These are phyloP conservation scores for Dichetophora obliterata DNA, from an alignment of 2,888 invertebrate genomes.

Conservation along the genomic window DNA sequence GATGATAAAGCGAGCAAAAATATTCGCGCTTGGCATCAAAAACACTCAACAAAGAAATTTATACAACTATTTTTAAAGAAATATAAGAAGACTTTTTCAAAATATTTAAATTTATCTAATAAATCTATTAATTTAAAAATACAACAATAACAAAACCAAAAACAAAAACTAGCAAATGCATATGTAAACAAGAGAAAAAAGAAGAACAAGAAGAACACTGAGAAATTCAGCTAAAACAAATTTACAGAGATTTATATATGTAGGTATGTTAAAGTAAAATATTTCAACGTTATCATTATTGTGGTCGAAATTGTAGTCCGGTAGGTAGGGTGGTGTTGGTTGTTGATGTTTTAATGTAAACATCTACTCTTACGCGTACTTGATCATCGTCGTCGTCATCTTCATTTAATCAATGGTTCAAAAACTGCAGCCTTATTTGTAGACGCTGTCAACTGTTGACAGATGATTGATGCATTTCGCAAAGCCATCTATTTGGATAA, in stretches of 20 bases:
- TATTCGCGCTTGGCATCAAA: not conserved
- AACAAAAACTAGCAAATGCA: conserved; percentile 23
- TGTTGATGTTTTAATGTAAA: too few relatives aligned
- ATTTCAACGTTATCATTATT: too few relatives aligned
- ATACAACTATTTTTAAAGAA: conserved; percentile 17
- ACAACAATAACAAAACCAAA: not conserved
- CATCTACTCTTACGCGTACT: too few relatives aligned
- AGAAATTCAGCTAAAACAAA: not conserved
- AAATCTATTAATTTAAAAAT: conserved; percentile 8
- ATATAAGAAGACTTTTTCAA: conserved; percentile 26
- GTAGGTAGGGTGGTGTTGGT: too few relatives aligned
- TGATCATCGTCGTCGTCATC: not conserved
- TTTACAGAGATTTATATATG: not conserved
- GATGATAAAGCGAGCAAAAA: not conserved
- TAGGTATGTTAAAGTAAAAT: too few relatives aligned
- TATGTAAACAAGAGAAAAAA: not conserved
- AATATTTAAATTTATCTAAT: conserved; percentile 47
- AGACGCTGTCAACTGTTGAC: conserved; percentile 7
- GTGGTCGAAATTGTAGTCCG: too few relatives aligned
- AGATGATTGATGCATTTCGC: not conserved
- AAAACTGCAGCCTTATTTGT: not conserved
- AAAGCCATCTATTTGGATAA: not conserved
- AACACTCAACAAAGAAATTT: conserved; percentile 21
- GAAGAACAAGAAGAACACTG: not conserved
- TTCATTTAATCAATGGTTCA: not conserved